Base-by-base conservation (phyloP, 2,888 invertebrate species). In the Drosophila paracracens region DNA sequence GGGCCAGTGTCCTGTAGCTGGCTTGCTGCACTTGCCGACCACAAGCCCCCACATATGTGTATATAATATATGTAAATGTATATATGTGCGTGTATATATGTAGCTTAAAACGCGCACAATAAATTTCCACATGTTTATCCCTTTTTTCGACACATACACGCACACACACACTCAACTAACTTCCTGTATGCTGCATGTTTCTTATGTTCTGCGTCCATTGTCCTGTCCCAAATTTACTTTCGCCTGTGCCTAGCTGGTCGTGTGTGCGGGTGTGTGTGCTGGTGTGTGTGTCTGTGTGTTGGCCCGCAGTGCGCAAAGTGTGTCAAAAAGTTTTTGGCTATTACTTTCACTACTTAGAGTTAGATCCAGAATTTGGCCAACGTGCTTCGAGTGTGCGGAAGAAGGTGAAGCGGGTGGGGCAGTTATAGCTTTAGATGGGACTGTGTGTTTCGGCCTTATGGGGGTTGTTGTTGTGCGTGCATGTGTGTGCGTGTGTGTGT, bases 291-390 rank as follows among this genome's bases (percentile, higher is more conserved):
- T 64, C 58, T 76, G 57, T 61, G 52, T 62, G 66, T 59, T 62
- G 58, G 62, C 57, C 62, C 70, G 67, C 76, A 76, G 78, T 65
- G 74, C 68, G 54, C 76, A 79, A 87, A 89, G 89, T 87, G 88
- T 88, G 90, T 76, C 89, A 88, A 79, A 90, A 88, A 90, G 74
- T 90, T 88, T 82, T 84, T 79, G 82, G 74, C 81, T 81, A 79
- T 83, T 81, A 90, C 89, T 90, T 88, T 88, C 83, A 86, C 89
- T 88, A 88, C 88, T 88, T 85, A 74, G 57, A 75, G 82, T 61
- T 77, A 68, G 58, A 79, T 71, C 48, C 66, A 38, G 70, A 35
- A 38, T 53, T 51, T 38, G 38, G 43, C 46, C 60, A 62, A 56
- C 16, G 43, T 61, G 60, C 57, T 46, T 50, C 27, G 59, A 46